These are phyloP conservation scores for Calyptommatus sinebrachiatus DNA, from an alignment of 2,113 vertebrate species.

Conservation along the genomic window DNA sequence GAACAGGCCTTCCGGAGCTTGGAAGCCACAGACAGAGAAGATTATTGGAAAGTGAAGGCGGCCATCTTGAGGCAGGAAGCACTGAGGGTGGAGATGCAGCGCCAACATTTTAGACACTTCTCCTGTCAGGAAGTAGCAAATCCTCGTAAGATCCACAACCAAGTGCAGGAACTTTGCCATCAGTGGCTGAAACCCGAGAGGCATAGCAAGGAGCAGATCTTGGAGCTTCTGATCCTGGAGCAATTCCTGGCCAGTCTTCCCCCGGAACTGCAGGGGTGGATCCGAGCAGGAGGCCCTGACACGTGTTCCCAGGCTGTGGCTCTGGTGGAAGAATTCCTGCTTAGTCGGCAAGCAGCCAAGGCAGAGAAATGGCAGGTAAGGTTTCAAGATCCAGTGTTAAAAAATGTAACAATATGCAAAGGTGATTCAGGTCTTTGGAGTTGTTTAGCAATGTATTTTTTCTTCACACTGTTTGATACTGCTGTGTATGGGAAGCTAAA, in stretches of 20 bases:
- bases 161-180: conserved; percentile 51
- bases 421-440: background rate
- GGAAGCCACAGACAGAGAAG: background rate
- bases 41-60: conserved; percentile 26
- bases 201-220: conserved; percentile 54
- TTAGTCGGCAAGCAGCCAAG: conserved; percentile 24
- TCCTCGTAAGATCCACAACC: conserved; percentile 39
- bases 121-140: conserved; percentile 55
- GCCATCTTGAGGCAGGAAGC: conserved; percentile 43
- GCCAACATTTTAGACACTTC: conserved; percentile 53
- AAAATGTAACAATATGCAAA: background rate
- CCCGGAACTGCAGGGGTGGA: conserved; percentile 54
- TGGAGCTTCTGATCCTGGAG: conserved; percentile 52
- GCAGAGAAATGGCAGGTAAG: conserved; percentile 27
- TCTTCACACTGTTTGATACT: too few species aligned
- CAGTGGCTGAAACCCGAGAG: conserved; percentile 50
- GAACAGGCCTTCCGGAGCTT: conserved; percentile 1
- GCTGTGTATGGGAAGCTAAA: too few species aligned
- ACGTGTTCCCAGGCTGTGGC: conserved; percentile 46
- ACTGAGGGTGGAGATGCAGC: background rate
- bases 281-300: conserved; percentile 32
- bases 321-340: conserved; percentile 38
- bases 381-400: background rate
- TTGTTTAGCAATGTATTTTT: background rate
- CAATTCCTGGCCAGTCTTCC: conserved; percentile 56